These are phyloP conservation scores for Apamea monoglypha DNA, from an alignment of 2,888 invertebrate genomes.

Conservation along the genomic window DNA sequence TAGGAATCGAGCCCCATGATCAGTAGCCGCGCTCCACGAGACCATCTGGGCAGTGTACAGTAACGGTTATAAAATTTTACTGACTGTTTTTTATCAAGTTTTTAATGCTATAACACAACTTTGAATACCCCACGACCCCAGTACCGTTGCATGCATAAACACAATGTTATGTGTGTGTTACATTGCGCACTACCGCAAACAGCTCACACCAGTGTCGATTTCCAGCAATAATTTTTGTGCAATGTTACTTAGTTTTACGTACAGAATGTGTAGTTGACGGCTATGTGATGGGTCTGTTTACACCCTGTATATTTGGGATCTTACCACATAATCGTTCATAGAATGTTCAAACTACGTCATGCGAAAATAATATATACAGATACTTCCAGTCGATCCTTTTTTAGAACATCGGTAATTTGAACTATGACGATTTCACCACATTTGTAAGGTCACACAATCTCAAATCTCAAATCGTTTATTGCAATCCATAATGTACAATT, in stretches of 20 bases:
- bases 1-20: background rate
- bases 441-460: no score
- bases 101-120: background rate
- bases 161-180: background rate
- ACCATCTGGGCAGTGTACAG: no score
- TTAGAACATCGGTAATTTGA: slow-evolving; percentile 48
- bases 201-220: background rate
- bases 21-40: no score
- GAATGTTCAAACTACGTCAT: slow-evolving; percentile 20
- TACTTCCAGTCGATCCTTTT: slow-evolving; percentile 20
- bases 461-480: no score
- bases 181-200: background rate
- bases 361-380: background rate
- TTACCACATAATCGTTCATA: background rate
- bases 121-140: background rate
- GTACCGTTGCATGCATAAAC: background rate
- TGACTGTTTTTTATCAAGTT: background rate
- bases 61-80: no score
- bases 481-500: no score
- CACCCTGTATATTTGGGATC: background rate
- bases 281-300: background rate
- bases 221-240: background rate
- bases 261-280: background rate
- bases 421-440: slow-evolving; percentile 36
- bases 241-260: background rate